phyloP scores from a whole-genome alignment of 2,113 vertebrate species.

The Benitochromis conjunctus region DNA sequence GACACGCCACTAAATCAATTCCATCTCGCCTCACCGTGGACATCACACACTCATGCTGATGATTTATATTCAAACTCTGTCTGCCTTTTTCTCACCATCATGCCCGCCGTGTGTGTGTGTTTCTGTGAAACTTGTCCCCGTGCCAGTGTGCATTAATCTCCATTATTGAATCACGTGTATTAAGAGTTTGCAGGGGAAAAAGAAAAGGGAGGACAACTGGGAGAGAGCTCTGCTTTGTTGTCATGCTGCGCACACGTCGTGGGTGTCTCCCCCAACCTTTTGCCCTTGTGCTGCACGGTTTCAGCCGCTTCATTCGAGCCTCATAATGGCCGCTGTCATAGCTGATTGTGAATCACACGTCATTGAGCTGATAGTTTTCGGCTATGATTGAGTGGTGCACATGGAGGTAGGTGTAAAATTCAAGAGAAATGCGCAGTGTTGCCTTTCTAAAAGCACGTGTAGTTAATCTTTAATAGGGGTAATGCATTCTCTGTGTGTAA shows the following conservation, averaged over 20 bases:
- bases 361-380: neutral
- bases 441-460: neutral
- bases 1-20: neutral
- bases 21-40: neutral
- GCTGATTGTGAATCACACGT: neutral
- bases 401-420: neutral
- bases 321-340: neutral
- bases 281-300: neutral
- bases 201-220: neutral
- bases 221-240: slow-evolving; percentile 1
- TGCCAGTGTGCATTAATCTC: slow-evolving; percentile 51
- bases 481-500: neutral
- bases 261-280: slow-evolving; percentile 20
- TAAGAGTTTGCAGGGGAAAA: neutral
- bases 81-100: neutral
- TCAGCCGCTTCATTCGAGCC: neutral
- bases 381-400: neutral
- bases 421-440: neutral
- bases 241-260: neutral
- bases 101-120: neutral
- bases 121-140: neutral
- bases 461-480: neutral
- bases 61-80: neutral
- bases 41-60: neutral
- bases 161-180: slow-evolving; percentile 29